These are phyloP conservation scores for Cichladusa arquata DNA, from an alignment of 2,113 vertebrate species.

Conservation along the genomic window DNA sequence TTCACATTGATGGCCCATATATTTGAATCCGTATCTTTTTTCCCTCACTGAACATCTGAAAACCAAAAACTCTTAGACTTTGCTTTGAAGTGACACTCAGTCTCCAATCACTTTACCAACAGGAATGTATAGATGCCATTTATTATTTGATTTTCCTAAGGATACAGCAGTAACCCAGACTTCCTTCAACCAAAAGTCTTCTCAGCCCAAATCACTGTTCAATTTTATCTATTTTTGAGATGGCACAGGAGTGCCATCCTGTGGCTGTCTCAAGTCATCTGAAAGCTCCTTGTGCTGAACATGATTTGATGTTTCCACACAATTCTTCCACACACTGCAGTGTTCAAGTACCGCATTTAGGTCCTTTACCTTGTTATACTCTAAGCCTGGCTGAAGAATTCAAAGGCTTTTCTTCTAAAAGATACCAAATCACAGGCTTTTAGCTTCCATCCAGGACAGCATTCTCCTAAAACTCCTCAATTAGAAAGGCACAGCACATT, in stretches of 20 bases:
- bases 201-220: not conserved
- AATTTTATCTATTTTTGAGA: not conserved
- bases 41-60: not conserved
- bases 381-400: not conserved
- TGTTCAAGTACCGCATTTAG: not conserved
- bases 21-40: not conserved
- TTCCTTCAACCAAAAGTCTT: not conserved
- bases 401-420: not conserved
- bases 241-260: slow-evolving; percentile 44
- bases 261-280: not conserved
- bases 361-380: not conserved
- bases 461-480: not conserved
- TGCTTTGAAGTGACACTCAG: not conserved
- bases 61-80: not conserved
- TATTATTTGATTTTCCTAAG: not conserved
- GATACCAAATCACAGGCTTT: not conserved
- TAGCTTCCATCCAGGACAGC: not conserved
- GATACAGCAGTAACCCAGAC: not conserved
- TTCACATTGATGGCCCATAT: not conserved
- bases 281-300: rapidly evolving
- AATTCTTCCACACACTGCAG: not conserved
- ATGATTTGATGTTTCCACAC: rapidly evolving
- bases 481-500: not conserved
- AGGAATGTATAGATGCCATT: not conserved
- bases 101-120: not conserved